Conservation (phyloP, 2,113 vertebrate genomes). For the Pedionomus torquatus region DNA sequence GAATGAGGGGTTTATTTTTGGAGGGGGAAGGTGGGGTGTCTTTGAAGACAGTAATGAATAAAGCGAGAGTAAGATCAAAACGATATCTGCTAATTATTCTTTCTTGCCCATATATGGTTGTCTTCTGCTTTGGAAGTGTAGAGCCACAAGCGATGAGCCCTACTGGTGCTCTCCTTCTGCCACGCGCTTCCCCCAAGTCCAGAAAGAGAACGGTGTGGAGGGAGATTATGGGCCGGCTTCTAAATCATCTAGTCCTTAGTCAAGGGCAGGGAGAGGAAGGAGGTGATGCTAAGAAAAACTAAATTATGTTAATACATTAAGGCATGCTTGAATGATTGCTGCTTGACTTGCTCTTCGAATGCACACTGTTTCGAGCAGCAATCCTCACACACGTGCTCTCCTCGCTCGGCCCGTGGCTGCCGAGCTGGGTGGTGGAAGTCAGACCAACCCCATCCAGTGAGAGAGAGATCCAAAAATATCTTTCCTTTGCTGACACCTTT, state of each 20-base stretch:
- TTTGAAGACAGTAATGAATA: neutral
- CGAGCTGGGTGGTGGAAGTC: neutral
- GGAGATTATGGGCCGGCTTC: fast-evolving
- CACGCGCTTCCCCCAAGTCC: fast-evolving
- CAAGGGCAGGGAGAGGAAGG: neutral
- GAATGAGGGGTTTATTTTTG: neutral
- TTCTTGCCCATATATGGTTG: neutral
- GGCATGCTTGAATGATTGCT: neutral
- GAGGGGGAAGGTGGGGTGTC: neutral
- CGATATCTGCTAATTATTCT: neutral
- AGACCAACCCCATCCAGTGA: fast-evolving
- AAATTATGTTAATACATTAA: fast-evolving
- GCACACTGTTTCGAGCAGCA: fast-evolving
- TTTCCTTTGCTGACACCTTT: neutral
- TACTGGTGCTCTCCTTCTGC: neutral
- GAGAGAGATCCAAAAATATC: neutral
- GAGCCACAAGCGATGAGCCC: neutral
- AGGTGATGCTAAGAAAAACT: neutral
- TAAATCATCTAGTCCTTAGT: neutral
- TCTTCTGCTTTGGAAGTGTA: neutral
- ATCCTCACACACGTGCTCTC: fast-evolving
- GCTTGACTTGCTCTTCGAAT: neutral
- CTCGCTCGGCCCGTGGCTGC: fast-evolving
- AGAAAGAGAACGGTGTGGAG: neutral
- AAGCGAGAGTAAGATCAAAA: neutral